phyloP scores from a whole-genome alignment of 2,888 invertebrate genomes.

The Patella depressa region DNA sequence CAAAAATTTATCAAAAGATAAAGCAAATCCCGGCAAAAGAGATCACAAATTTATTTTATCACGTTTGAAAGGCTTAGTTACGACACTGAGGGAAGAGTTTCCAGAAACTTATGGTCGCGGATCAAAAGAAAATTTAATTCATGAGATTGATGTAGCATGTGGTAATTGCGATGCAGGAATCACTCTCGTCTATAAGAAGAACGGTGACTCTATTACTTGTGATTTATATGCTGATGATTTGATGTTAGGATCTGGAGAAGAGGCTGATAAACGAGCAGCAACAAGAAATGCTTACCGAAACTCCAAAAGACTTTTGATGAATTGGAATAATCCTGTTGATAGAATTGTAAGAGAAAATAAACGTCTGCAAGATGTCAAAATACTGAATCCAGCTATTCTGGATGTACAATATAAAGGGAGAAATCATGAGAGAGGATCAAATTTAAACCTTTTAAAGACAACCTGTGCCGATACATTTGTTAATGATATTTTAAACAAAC shows the following conservation, averaged over 20 bases:
- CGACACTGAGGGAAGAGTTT: background rate
- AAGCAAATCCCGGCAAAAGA: background rate
- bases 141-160: background rate
- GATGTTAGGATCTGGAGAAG: background rate
- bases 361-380: constrained; percentile 1
- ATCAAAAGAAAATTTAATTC: background rate
- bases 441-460: background rate
- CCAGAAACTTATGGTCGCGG: background rate
- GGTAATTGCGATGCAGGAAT: background rate
- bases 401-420: background rate
- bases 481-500: background rate
- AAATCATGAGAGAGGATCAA: background rate
- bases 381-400: background rate
- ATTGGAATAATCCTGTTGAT: background rate
- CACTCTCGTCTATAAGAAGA: background rate
- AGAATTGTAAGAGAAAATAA: background rate
- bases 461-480: background rate
- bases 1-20: background rate
- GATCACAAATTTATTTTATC: background rate
- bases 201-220: background rate
- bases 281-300: background rate
- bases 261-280: background rate
- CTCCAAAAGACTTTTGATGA: background rate
- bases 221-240: background rate
- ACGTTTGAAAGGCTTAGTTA: background rate